These are phyloP conservation scores for Serilophus lunatus DNA, from an alignment of 2,113 vertebrate genomes.

Conservation along the genomic window DNA sequence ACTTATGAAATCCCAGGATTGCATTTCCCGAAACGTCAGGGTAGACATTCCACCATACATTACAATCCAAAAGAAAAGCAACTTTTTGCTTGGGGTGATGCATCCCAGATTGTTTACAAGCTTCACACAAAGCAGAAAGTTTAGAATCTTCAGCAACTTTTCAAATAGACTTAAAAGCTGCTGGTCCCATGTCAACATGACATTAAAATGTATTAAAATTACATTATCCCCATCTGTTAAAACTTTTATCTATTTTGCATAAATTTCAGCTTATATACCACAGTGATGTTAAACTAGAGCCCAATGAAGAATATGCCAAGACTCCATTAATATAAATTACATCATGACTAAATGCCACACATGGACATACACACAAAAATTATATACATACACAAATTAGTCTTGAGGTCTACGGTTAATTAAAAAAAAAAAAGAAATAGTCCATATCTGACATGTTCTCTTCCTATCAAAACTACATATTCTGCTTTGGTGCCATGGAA, in stretches of 20 bases:
- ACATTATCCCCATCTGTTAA: background rate
- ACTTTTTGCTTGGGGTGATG: conserved; percentile 92
- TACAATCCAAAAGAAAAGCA: conserved; percentile 88
- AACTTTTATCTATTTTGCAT: background rate
- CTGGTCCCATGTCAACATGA: background rate
- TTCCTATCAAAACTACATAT: background rate
- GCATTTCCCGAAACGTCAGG: conserved; percentile 85
- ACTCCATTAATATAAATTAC: background rate
- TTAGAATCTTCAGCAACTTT: background rate
- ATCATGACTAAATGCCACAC: background rate
- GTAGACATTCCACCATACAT: conserved; percentile 84
- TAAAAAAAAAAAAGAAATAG: background rate
- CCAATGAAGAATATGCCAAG: background rate
- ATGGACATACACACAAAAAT: too few species aligned
- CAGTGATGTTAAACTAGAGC: background rate
- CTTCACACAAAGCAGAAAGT: conserved; percentile 77
- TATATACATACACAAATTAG: background rate
- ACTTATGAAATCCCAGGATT: conserved; percentile 68
- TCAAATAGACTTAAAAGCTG: background rate
- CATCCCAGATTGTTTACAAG: conserved; percentile 90
- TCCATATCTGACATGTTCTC: background rate
- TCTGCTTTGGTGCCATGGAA: background rate
- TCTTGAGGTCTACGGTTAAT: background rate
- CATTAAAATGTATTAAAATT: background rate
- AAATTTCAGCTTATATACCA: background rate